phyloP scores from a whole-genome alignment of 2,113 vertebrate genomes.

The Protobothrops flavoviridis region DNA sequence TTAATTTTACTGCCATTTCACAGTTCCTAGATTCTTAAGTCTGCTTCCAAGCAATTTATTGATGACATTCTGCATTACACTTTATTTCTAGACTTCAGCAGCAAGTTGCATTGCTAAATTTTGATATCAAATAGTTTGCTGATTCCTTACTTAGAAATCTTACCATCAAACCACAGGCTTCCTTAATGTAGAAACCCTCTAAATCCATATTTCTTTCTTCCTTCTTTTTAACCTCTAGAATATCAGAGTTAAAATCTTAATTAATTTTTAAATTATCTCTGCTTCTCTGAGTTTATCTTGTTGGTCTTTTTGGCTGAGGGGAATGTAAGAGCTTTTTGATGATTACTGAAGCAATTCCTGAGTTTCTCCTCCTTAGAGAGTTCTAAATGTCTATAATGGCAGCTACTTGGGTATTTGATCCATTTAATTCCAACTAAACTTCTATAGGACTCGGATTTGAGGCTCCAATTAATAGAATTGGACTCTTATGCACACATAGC shows the following conservation, averaged over 20 bases:
- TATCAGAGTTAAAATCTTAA: background rate
- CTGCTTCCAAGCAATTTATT: background rate
- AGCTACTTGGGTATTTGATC: background rate
- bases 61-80: background rate
- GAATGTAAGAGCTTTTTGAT: background rate
- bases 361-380: background rate
- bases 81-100: background rate
- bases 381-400: background rate
- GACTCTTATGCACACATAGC: background rate
- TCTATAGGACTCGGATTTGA: background rate
- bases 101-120: background rate
- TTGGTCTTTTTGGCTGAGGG: background rate
- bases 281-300: background rate
- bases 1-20: background rate
- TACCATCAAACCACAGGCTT: background rate
- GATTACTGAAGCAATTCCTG: background rate
- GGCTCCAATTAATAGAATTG: background rate
- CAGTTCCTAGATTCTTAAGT: background rate
- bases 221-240: background rate
- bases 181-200: background rate
- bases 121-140: background rate
- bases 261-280: background rate
- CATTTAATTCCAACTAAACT: background rate
- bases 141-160: background rate
- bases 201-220: background rate